Base-by-base conservation (phyloP, 2,797 vertebrate species). In the Intellagama lesueurii region DNA sequence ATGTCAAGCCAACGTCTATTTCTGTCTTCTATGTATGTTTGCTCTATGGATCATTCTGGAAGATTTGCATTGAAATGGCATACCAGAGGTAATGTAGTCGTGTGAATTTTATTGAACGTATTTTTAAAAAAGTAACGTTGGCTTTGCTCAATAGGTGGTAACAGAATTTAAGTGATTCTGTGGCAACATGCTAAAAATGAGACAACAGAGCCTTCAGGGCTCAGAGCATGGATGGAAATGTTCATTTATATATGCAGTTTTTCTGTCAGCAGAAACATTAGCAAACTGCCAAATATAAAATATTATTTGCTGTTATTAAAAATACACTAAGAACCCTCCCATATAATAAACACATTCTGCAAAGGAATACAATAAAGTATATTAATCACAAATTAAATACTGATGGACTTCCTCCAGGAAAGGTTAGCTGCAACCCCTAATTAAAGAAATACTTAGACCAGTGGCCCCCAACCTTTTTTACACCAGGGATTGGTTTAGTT, bases 261-360 rank as follows among this genome's bases (percentile, higher is more conserved):
- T 40, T 40, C 40, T 40, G 40, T 40, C 40, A 40, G 40, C 40
- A 40, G 40, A 40, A 40, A 40, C 22, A 85, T 49, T n/a, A 73
- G 32, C n/a, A 44, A 6, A 52, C 85, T 86, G 16, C 11, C 35
- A 68, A 68, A 86, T 78, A 40, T 86, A 26, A 82, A 84, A 70
- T 44, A 77, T 70, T 24, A 78, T 80, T 40, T 19, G 47, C 81
- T 69, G 56, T 75, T 88, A 68, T 86, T 78, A 89, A 88, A 7
- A 69, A 44, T 26, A 90, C 68, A 83, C 24, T 73, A 64, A 77
- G n/a, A 8, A 64, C 44, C 49, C 85, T 86, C 75, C 40, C 28
- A 77, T 49, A n/a, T 5, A 68, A 2, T 19, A 78, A 68, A 17
- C n/a, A 56, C 14, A n/a, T 52, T n/a, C n/a, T 86, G 56, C 26